Conservation (phyloP, 1,140 invertebrate genomes). For the Dreissena rostriformis region DNA sequence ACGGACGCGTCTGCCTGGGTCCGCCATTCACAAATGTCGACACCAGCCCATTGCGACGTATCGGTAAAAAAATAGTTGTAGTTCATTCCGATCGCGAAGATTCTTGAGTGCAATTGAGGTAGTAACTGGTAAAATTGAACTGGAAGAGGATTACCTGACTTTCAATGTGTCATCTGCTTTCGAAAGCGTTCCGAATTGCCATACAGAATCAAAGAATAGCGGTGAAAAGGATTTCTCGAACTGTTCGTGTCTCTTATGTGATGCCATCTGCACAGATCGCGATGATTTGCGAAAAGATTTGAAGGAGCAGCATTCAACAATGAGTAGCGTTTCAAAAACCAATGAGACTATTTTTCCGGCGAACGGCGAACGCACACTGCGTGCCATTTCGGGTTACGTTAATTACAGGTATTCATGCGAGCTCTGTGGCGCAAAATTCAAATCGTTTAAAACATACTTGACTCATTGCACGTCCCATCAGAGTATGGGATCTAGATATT, state of each 20-base stretch:
- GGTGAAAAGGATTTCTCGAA: not conserved
- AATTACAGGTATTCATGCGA: conserved; percentile 49
- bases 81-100: no score
- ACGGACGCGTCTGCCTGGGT: no score
- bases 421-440: conserved; percentile 52
- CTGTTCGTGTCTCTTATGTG: conserved; percentile 44
- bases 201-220: no score
- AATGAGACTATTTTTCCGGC: conserved; percentile 14
- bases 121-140: no score
- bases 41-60: no score
- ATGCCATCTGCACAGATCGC: conserved; percentile 27
- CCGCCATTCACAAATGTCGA: no score
- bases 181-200: no score
- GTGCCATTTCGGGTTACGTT: conserved; percentile 22
- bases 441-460: conserved; percentile 39
- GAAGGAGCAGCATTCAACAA: conserved; percentile 30
- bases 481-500: not conserved
- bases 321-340: conserved; percentile 3
- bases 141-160: no score
- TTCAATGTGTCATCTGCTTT: no score
- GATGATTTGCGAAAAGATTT: conserved; percentile 35
- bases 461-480: conserved; percentile 49
- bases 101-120: no score
- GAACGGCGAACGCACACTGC: not conserved
- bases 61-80: no score